phyloP scores from a whole-genome alignment of 2,113 vertebrate species.

The Columbina picui region DNA sequence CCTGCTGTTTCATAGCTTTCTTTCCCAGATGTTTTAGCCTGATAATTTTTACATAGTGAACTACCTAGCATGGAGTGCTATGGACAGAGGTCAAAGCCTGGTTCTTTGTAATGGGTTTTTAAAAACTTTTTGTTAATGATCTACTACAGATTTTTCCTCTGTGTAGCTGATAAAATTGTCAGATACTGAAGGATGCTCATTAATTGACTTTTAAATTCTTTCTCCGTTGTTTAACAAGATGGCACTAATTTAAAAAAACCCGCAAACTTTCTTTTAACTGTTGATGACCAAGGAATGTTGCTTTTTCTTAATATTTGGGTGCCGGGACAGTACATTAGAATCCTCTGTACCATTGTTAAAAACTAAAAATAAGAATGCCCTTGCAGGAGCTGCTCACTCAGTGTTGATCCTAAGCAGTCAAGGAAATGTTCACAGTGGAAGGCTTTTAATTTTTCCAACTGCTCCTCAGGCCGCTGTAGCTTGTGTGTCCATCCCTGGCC shows the following conservation, averaged over 20 bases:
- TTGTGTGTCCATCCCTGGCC: conserved; percentile 53
- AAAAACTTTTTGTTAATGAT: conserved; percentile 40
- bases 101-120: conserved; percentile 20
- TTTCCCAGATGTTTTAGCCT: conserved; percentile 95
- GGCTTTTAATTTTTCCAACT: neutral
- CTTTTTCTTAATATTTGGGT: neutral
- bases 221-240: neutral
- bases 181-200: neutral
- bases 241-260: neutral
- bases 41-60: conserved; percentile 92
- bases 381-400: neutral
- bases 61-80: conserved; percentile 79
- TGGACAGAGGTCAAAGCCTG: conserved; percentile 78
- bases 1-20: conserved; percentile 97
- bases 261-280: neutral
- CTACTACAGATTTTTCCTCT: conserved; percentile 30
- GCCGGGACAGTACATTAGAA: neutral
- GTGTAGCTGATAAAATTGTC: conserved; percentile 49
- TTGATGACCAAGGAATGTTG: neutral
- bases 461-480: conserved; percentile 17
- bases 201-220: conserved; percentile 37
- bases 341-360: neutral
- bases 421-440: conserved; percentile 10
- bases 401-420: conserved; percentile 1
- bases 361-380: neutral